These are phyloP conservation scores for Piezodorus guildinii DNA, from an alignment of 1,140 invertebrate species.

Conservation along the genomic window DNA sequence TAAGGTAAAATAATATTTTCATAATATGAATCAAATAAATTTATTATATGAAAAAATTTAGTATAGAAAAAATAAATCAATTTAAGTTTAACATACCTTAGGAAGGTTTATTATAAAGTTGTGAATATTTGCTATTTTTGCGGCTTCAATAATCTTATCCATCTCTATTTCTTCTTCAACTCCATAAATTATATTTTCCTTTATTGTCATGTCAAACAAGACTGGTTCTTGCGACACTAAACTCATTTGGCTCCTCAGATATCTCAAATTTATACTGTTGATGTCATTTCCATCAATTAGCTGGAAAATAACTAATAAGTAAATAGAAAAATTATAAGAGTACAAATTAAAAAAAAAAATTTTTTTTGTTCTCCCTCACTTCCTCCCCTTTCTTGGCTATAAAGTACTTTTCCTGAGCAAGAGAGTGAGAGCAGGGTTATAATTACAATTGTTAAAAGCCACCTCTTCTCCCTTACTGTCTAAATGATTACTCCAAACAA, in stretches of 20 bases:
- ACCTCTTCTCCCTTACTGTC: no score
- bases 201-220: constrained; percentile 58
- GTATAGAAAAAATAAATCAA: no score
- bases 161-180: constrained; percentile 37
- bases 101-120: constrained; percentile 69
- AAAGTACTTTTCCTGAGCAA: no score
- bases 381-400: no score
- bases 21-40: not conserved
- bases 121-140: constrained; percentile 77
- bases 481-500: no score
- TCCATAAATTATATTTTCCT: constrained; percentile 69
- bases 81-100: constrained; percentile 37
- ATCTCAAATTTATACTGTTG: constrained; percentile 50
- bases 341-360: no score
- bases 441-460: no score
- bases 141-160: constrained; percentile 56
- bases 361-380: no score
- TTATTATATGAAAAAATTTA: not conserved
- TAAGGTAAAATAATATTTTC: no score
- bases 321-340: not conserved
- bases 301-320: not conserved
- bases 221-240: constrained; percentile 72
- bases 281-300: constrained; percentile 42
- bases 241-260: constrained; percentile 54
- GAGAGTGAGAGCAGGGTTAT: no score